Conservation (phyloP, 2,797 vertebrate species). For the Pipistrellus kuhlii region DNA sequence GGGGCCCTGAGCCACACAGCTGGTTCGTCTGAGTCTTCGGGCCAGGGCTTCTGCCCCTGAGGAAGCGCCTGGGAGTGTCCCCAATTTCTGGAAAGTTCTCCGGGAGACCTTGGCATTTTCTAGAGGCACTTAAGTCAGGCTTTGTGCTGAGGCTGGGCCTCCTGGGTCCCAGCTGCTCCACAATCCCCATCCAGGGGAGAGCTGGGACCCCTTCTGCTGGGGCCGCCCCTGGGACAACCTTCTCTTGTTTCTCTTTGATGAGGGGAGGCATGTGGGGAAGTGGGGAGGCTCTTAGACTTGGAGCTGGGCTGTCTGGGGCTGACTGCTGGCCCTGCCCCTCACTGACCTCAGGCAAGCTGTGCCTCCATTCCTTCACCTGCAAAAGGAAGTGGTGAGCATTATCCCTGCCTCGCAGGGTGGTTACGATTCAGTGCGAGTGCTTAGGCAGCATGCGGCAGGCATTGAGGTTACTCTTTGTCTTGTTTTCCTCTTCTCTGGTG, state of each 20-base stretch:
- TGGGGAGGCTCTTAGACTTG: background rate
- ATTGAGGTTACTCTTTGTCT: background rate
- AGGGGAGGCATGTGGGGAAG: background rate
- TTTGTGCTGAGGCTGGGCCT: background rate
- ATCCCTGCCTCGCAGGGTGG: background rate
- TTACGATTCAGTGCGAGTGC: too few relatives aligned
- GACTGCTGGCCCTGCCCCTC: background rate
- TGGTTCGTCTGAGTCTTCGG: background rate
- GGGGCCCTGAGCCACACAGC: background rate
- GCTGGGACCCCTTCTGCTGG: background rate
- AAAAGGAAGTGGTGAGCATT: background rate
- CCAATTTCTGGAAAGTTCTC: background rate
- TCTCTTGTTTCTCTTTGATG: background rate
- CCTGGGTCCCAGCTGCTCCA: background rate
- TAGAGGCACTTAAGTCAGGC: background rate
- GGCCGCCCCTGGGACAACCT: background rate
- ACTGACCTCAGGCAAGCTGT: background rate
- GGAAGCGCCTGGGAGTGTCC: background rate
- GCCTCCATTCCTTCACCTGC: background rate
- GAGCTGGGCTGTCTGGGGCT: background rate
- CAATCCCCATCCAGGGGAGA: background rate
- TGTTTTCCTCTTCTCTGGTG: background rate
- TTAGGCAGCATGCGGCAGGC: background rate
- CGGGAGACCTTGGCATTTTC: background rate
- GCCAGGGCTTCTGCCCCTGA: background rate